Conservation (phyloP, 1,140 invertebrate species). For the Neotoxoptera formosana region DNA sequence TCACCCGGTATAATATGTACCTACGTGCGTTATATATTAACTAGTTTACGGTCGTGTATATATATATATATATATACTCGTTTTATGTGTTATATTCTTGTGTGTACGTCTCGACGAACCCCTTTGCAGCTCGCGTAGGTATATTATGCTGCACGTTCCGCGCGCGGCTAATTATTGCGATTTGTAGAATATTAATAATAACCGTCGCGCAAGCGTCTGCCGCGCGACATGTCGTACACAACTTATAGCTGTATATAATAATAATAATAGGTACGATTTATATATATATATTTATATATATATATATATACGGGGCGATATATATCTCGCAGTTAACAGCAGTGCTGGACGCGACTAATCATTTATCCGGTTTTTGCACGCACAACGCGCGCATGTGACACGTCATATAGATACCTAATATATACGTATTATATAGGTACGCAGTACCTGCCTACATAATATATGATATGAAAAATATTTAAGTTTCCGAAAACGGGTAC, state of each 20-base stretch:
- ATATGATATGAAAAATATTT: neutral
- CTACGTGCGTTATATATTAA: neutral
- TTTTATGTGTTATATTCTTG: constrained; percentile 28
- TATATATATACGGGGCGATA: too few species aligned
- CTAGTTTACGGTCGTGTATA: constrained; percentile 1
- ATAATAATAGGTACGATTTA: neutral
- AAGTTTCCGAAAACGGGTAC: neutral
- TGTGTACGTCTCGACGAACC: constrained; percentile 1
- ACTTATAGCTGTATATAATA: too few species aligned
- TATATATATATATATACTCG: neutral
- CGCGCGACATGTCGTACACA: constrained; percentile 21
- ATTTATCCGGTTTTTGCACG: neutral
- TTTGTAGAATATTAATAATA: constrained; percentile 32
- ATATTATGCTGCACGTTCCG: constrained; percentile 34
- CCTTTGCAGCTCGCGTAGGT: neutral
- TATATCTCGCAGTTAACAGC: neutral
- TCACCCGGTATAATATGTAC: neutral
- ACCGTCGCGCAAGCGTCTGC: neutral
- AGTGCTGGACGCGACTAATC: neutral
- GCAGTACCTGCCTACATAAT: too few species aligned
- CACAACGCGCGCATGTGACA: neutral
- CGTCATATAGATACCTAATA: neutral
- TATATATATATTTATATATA: neutral
- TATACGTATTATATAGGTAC: too few species aligned
- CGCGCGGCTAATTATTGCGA: constrained; percentile 31